Base-by-base conservation (phyloP, 2,888 invertebrate genomes). In the Laspeyria flexula region DNA sequence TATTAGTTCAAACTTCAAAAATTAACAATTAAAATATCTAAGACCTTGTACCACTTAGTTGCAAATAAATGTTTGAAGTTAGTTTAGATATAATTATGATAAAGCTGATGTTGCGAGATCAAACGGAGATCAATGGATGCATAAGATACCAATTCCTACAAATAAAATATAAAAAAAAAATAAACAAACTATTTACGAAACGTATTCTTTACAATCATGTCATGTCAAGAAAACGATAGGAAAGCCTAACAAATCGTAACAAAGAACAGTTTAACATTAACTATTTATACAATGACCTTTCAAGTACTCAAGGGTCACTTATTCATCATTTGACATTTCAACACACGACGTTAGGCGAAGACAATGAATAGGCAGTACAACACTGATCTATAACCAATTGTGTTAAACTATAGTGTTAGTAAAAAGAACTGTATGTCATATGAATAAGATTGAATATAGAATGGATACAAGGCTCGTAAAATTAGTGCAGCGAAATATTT, bases 351-450 rank as follows among this genome's bases (percentile, higher is more conserved):
- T 46, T 35, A 51, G 63, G 54, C 56, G 63, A 71, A 71, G 71
- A 71, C 71, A 71, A 71, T 71, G 63, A 65, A 65, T 46, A 63
- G 55, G 60, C 68, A 55, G 59, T 60, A 52, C 69, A 57, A 55
- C 47, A 51, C 18, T 39, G 55, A 43, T 53, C 50, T 50, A 42
- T 49, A 51, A 45, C 40, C 42, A 43, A 44, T 29, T 42, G 42
- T 29, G 9, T 43, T 2, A 25, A 11, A 29, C 16, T 16, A 25
- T 33, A 0, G 1, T 7, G 29, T 16, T 30, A 9, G 4, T 5
- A 34, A 18, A 35, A 15, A 13, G 16, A 29, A 40, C 35, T 23
- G 21, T 48, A 43, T 7, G 0, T 0, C 0, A 0, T 10, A n/a
- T 11, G 1, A 0, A 0, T 64, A 64, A 31, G 33, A 52, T 53